A percentile compares a stretch with the other conserved stretches of the same genome.
Evolutionary conservation across 1,140 invertebrate species (phyloP).

Genomic region (Diplogasteroides magnus): DNA sequence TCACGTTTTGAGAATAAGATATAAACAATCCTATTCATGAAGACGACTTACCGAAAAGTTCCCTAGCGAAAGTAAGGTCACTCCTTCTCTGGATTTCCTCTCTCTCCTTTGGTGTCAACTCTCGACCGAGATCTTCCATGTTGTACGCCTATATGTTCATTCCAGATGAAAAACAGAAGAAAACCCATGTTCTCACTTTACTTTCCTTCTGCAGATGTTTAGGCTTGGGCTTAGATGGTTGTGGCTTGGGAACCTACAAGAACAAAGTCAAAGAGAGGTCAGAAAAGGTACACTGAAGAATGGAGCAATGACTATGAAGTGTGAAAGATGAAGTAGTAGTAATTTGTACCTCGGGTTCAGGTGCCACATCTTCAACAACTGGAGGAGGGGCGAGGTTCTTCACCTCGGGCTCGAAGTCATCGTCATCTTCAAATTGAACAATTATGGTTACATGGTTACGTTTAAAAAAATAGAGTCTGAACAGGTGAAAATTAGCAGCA

Average conservation of each 20-base stretch:
- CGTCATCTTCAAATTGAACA: constrained; percentile 17
- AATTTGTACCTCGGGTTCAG: constrained; percentile 5
- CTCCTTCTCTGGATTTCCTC: constrained; percentile 20
- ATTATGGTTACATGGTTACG: neutral
- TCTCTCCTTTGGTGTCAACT: constrained; percentile 20
- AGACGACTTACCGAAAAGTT: constrained; percentile 13
- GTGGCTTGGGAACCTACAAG: neutral
- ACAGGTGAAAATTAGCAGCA: too few relatives aligned
- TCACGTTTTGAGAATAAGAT: neutral
- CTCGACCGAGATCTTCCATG: constrained; percentile 27
- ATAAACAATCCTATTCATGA: neutral
- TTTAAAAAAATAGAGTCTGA: too few relatives aligned
- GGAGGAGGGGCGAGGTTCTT: constrained; percentile 14
- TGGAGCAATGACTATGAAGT: too few relatives aligned
- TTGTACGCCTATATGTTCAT: constrained; percentile 1
- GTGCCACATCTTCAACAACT: constrained; percentile 1
- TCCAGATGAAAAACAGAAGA: too few relatives aligned
- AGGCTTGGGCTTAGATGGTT: neutral
- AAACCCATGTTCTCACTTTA: too few relatives aligned
- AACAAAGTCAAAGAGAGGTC: too few relatives aligned
- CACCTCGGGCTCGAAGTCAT: constrained; percentile 31
- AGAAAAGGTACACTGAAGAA: too few relatives aligned
- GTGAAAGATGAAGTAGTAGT: too few relatives aligned
- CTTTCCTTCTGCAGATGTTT: neutral
- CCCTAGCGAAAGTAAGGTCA: constrained; percentile 17